Conservation (phyloP, 2,888 invertebrate genomes). For the Hesperia comma region DNA sequence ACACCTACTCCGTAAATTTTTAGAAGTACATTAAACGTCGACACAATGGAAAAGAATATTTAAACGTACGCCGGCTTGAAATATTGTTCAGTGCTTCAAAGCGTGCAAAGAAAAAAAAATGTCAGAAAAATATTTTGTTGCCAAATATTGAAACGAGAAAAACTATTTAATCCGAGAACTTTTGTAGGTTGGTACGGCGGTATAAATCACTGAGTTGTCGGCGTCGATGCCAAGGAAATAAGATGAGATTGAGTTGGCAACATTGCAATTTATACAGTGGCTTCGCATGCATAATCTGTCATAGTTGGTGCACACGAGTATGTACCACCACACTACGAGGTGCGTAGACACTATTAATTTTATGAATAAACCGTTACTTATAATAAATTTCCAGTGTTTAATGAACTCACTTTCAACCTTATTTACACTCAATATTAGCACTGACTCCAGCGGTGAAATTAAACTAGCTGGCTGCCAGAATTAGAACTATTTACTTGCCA, state of each 20-base stretch:
- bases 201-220: constrained; percentile 75
- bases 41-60: constrained; percentile 42
- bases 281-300: constrained; percentile 55
- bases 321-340: constrained; percentile 39
- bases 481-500: constrained; percentile 37
- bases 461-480: constrained; percentile 29
- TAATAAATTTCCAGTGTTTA: constrained; percentile 41
- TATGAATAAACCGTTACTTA: constrained; percentile 41
- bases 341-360: constrained; percentile 41
- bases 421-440: constrained; percentile 3
- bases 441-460: constrained; percentile 12
- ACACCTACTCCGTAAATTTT: constrained; percentile 23
- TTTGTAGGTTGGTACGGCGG: constrained; percentile 76
- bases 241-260: constrained; percentile 81
- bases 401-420: background rate
- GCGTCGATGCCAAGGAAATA: constrained; percentile 81
- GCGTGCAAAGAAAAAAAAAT: constrained; percentile 40
- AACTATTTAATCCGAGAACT: constrained; percentile 80
- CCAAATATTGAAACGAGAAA: constrained; percentile 72
- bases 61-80: constrained; percentile 29
- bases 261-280: constrained; percentile 55
- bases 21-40: constrained; percentile 38
- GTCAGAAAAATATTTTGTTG: constrained; percentile 54
- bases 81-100: constrained; percentile 31
- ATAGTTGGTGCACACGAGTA: constrained; percentile 47